Evolutionary conservation across 1,140 invertebrate species (phyloP).

Genomic region (Brachionus manjavacas): DNA sequence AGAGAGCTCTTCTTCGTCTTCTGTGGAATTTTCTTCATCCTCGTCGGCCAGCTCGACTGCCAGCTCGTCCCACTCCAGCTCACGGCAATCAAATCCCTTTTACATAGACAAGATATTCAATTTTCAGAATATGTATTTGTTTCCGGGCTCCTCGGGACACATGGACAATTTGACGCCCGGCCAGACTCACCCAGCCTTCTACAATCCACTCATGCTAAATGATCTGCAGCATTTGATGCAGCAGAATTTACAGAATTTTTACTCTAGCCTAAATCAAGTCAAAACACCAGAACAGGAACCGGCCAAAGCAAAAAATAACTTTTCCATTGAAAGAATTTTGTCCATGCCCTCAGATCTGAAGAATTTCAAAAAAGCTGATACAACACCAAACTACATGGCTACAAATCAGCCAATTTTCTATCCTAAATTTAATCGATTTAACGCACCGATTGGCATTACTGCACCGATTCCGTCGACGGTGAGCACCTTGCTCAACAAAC

Average conservation of each 20-base stretch:
- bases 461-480: slow-evolving; percentile 12
- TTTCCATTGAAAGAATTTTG: slow-evolving; percentile 41
- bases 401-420: slow-evolving; percentile 2
- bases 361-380: neutral
- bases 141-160: neutral
- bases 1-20: neutral
- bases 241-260: slow-evolving; percentile 20
- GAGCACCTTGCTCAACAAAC: neutral
- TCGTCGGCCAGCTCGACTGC: neutral
- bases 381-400: neutral
- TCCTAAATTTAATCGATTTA: slow-evolving; percentile 34
- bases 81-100: neutral
- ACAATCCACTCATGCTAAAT: slow-evolving; percentile 3
- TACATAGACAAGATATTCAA: slow-evolving; percentile 36
- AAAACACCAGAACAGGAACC: neutral
- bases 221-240: slow-evolving; percentile 19
- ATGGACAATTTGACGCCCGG: neutral
- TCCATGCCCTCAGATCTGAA: slow-evolving; percentile 32
- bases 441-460: slow-evolving; percentile 6
- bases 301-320: slow-evolving; percentile 4
- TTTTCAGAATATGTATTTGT: slow-evolving; percentile 37
- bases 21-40: neutral
- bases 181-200: neutral
- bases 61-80: neutral
- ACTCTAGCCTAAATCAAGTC: neutral